Evolutionary conservation across 2,113 vertebrate genomes (phyloP).

Genomic region (Gymnocephalus cernua): DNA sequence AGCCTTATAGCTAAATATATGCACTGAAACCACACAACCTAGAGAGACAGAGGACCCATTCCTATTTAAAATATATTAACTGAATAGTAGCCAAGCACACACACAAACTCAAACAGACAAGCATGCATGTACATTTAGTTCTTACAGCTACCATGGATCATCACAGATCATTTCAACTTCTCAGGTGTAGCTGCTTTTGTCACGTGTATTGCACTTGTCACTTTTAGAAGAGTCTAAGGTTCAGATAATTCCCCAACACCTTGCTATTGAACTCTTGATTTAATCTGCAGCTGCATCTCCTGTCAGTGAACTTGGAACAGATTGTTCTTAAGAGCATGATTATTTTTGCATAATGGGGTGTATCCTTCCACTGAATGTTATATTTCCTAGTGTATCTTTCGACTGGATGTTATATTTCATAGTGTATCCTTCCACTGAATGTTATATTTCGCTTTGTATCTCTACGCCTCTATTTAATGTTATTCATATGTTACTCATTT

Average conservation of each 20-base stretch:
- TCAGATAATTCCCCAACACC: not conserved
- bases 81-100: not conserved
- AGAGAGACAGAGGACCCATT: not conserved
- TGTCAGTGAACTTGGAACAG: constrained; percentile 9
- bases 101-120: not conserved
- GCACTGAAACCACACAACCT: not conserved
- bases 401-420: too few relatives aligned
- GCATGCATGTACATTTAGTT: not conserved
- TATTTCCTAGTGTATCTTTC: too few relatives aligned
- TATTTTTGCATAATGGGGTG: not conserved
- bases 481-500: constrained; percentile 18
- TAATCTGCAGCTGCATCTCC: constrained; percentile 9
- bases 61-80: not conserved
- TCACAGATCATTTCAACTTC: not conserved
- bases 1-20: not conserved
- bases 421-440: too few relatives aligned
- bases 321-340: not conserved
- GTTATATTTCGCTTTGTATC: constrained; percentile 2
- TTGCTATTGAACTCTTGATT: not conserved
- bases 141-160: not conserved
- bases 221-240: not conserved
- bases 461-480: not conserved
- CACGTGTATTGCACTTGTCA: not conserved
- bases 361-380: not conserved
- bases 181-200: not conserved